Conservation (phyloP, 2,113 vertebrate genomes). For the Oreocharis arfaki region DNA sequence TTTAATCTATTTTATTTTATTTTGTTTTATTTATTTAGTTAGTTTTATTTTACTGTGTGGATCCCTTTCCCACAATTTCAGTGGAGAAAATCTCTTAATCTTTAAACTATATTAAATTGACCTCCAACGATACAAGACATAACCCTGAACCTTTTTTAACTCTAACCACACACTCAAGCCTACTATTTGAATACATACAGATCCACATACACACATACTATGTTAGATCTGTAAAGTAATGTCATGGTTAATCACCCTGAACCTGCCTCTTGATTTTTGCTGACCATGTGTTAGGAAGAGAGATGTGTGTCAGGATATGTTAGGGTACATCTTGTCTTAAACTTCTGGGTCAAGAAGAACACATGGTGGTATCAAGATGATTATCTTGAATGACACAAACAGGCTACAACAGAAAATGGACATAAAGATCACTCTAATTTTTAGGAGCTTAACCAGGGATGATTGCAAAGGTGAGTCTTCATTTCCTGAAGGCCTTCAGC, state of each 20-base stretch:
- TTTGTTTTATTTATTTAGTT: neutral
- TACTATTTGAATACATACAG: neutral
- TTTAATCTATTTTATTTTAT: neutral
- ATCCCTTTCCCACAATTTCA: neutral
- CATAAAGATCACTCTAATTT: neutral
- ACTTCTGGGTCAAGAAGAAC: slow-evolving; percentile 27
- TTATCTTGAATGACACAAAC: slow-evolving; percentile 14
- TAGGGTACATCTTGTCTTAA: slow-evolving; percentile 18
- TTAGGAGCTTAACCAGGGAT: neutral
- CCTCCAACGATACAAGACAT: neutral
- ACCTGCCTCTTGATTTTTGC: slow-evolving; percentile 12
- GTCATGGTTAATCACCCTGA: neutral
- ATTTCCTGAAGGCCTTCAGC: neutral
- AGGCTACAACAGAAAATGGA: neutral
- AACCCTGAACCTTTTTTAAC: neutral
- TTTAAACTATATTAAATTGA: neutral
- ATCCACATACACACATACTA: neutral
- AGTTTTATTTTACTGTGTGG: neutral
- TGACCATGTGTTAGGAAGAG: slow-evolving; percentile 1
- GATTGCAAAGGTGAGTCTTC: neutral
- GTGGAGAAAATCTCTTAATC: neutral
- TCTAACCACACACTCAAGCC: neutral
- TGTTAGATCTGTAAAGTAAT: neutral
- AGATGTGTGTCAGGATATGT: neutral
- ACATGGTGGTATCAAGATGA: neutral